Conservation (phyloP, 2,888 invertebrate species). For the Laspeyria flexula region DNA sequence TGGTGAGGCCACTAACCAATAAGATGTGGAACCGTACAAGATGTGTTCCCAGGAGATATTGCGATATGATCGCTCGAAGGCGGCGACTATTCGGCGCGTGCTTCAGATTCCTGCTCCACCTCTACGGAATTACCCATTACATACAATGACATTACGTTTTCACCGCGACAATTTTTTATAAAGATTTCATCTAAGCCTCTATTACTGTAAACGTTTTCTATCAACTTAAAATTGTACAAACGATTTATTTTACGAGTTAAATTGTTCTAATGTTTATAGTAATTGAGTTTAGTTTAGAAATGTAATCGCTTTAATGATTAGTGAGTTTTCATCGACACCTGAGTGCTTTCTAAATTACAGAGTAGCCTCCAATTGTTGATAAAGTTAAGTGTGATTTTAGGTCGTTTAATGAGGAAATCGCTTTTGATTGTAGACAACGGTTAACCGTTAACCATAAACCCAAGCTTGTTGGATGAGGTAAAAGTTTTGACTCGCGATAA, state of each 20-base stretch:
- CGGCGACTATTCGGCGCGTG: conserved; percentile 79
- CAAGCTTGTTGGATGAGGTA: neutral
- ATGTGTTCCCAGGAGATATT: conserved; percentile 72
- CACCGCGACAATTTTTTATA: conserved; percentile 63
- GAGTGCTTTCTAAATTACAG: conserved; percentile 35
- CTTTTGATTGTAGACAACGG: neutral
- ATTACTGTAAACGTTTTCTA: conserved; percentile 80
- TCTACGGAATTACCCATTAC: conserved; percentile 80
- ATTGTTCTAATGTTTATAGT: conserved; percentile 57
- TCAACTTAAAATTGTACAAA: conserved; percentile 73
- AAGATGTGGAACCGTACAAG: conserved; percentile 52
- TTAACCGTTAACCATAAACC: neutral
- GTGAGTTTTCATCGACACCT: conserved; percentile 41
- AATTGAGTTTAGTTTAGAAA: conserved; percentile 41
- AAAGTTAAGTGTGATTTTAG: conserved; percentile 20
- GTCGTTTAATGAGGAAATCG: conserved; percentile 22
- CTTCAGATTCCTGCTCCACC: conserved; percentile 73
- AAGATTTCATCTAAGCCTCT: conserved; percentile 70
- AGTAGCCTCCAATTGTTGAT: conserved; percentile 32
- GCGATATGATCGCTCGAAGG: conserved; percentile 73
- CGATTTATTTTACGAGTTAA: conserved; percentile 61
- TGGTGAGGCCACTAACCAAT: conserved; percentile 50
- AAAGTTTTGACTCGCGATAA: neutral
- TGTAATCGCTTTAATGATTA: conserved; percentile 38
- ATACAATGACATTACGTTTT: conserved; percentile 79